Evolutionary conservation across 2,888 invertebrate species (phyloP).

Genomic region (Acanthococcus lagerstroemiae): DNA sequence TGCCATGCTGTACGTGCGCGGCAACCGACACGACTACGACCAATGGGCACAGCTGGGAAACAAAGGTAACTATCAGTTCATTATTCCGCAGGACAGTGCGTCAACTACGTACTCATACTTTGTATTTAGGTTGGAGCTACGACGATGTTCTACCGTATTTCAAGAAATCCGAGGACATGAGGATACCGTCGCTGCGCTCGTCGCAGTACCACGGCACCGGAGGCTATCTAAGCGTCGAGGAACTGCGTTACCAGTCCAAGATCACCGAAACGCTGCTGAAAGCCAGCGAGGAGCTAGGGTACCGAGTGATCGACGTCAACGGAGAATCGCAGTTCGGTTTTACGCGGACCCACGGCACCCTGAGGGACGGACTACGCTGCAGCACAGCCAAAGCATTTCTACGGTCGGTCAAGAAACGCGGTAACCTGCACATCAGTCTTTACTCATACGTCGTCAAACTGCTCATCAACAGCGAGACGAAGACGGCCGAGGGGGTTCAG

Average conservation of each 20-base stretch:
- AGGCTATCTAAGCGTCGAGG: slow-evolving; percentile 64
- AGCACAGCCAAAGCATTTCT: slow-evolving; percentile 76
- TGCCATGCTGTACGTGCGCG: slow-evolving; percentile 81
- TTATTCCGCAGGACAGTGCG: background rate
- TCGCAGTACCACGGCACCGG: slow-evolving; percentile 58
- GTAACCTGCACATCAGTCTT: slow-evolving; percentile 63
- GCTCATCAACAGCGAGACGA: slow-evolving; percentile 48
- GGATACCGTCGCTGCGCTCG: slow-evolving; percentile 51
- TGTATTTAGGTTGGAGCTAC: slow-evolving; percentile 58
- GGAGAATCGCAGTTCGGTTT: slow-evolving; percentile 71
- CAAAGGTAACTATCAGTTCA: slow-evolving; percentile 33
- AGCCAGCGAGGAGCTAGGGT: slow-evolving; percentile 60
- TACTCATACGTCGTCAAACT: slow-evolving; percentile 59
- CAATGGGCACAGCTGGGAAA: slow-evolving; percentile 67
- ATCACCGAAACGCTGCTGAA: slow-evolving; percentile 58
- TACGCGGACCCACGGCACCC: slow-evolving; percentile 53
- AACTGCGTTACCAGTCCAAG: slow-evolving; percentile 59
- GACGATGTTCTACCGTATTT: slow-evolving; percentile 64
- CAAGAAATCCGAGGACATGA: slow-evolving; percentile 67
- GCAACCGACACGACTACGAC: slow-evolving; percentile 75
- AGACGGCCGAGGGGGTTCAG: slow-evolving; percentile 53
- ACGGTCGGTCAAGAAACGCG: slow-evolving; percentile 51
- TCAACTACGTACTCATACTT: background rate
- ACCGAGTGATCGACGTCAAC: slow-evolving; percentile 61
- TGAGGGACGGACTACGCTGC: slow-evolving; percentile 63